Percentiles rank a stretch among this genome's conserved stretches.
Conservation (phyloP, 2,113 vertebrate genomes). For the Hassar affinis region DNA sequence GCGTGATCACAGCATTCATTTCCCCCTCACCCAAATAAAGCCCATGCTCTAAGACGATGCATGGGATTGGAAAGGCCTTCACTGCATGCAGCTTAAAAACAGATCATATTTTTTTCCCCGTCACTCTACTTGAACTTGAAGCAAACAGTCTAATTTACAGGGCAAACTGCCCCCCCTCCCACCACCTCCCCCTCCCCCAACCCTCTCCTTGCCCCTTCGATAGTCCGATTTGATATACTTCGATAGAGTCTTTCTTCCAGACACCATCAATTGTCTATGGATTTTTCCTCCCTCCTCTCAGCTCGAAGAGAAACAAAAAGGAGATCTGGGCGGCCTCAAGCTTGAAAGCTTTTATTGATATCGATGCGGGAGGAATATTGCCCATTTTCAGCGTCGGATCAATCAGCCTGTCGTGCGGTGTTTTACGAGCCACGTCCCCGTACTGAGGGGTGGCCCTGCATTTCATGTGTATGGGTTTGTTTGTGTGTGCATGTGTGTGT, state of each 20-base stretch:
- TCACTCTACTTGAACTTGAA: constrained; percentile 76
- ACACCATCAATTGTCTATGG: constrained; percentile 81
- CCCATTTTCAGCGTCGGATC: constrained; percentile 76
- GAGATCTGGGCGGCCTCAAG: constrained; percentile 71
- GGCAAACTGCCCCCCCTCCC: constrained; percentile 64
- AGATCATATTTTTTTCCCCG: constrained; percentile 48
- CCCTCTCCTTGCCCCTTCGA: constrained; percentile 54
- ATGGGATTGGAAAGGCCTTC: background rate
- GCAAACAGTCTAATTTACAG: constrained; percentile 75
- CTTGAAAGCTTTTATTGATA: constrained; percentile 78
- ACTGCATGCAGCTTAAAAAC: constrained; percentile 26
- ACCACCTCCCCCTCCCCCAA: constrained; percentile 53
- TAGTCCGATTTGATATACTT: constrained; percentile 79
- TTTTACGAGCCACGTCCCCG: constrained; percentile 67
- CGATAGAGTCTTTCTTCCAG: constrained; percentile 78
- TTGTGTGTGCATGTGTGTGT: constrained; percentile 31
- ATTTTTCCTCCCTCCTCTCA: constrained; percentile 74
- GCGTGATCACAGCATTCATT: background rate
- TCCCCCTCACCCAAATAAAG: background rate
- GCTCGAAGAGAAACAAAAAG: constrained; percentile 78
- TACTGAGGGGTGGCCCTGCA: constrained; percentile 51
- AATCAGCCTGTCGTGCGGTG: constrained; percentile 71
- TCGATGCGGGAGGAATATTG: constrained; percentile 76
- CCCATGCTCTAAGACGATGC: background rate
- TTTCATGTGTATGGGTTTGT: constrained; percentile 28